These are phyloP conservation scores for Brachionus koreanus DNA, from an alignment of 1,140 invertebrate species.

Conservation along the genomic window DNA sequence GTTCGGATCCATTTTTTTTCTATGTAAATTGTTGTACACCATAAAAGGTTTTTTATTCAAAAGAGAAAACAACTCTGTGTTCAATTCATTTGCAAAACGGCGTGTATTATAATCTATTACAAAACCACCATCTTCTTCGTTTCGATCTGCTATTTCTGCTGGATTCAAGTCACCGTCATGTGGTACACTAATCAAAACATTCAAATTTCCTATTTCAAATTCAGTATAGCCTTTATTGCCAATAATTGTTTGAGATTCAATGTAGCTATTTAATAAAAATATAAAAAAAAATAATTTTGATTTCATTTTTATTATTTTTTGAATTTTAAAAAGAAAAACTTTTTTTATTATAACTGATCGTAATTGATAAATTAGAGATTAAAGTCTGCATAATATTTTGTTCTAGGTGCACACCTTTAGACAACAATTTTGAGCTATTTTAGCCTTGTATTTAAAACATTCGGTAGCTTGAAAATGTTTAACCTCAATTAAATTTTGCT, in stretches of 20 bases:
- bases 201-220: not conserved
- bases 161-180: slow-evolving; percentile 11
- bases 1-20: slow-evolving; percentile 36
- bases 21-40: not conserved
- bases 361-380: not conserved
- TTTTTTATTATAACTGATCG: not conserved
- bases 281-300: not conserved
- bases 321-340: not conserved
- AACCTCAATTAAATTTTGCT: too few relatives aligned
- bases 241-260: not conserved
- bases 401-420: not conserved
- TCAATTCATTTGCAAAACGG: not conserved
- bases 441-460: not conserved
- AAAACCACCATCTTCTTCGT: not conserved
- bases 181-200: slow-evolving; percentile 22
- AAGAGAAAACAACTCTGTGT: not conserved
- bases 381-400: not conserved
- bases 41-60: slow-evolving; percentile 18
- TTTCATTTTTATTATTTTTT: not conserved
- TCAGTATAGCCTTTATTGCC: not conserved
- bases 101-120: not conserved
- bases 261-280: not conserved
- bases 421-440: not conserved
- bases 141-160: not conserved
- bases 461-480: not conserved